Percentiles rank a stretch among this genome's conserved stretches.
These are phyloP conservation scores for Anthopleura xanthogrammica DNA, from an alignment of 92 coral and sea anemone species.

Conservation along the genomic window DNA sequence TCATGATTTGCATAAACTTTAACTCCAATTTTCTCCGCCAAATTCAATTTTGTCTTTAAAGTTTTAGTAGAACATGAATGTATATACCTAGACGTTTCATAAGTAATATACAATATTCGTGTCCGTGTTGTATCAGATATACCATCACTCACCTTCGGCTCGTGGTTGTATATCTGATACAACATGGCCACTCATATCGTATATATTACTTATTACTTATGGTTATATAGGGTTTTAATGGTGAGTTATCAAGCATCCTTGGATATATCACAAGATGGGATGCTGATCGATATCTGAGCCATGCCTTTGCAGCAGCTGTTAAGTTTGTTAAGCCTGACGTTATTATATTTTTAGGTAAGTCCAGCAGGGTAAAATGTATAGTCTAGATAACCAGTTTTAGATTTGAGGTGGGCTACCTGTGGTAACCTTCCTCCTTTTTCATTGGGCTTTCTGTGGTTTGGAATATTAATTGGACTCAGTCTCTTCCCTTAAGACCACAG, in stretches of 20 bases:
- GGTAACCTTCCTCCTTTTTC: not conserved
- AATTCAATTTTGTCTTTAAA: too few relatives aligned
- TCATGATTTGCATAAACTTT: too few relatives aligned
- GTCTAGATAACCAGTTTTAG: not conserved
- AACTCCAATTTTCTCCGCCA: too few relatives aligned
- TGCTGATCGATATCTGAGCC: conserved; percentile 64
- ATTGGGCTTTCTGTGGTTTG: not conserved
- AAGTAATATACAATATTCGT: too few relatives aligned
- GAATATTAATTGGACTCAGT: not conserved
- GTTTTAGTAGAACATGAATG: too few relatives aligned
- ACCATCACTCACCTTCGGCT: too few relatives aligned
- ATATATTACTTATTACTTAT: not conserved
- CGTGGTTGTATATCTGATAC: too few relatives aligned
- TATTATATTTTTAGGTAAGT: conserved; percentile 74
- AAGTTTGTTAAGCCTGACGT: conserved; percentile 63
- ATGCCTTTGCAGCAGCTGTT: conserved; percentile 55
- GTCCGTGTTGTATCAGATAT: too few relatives aligned
- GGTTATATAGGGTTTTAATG: conserved; percentile 62
- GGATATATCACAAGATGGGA: conserved; percentile 80
- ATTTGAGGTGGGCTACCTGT: too few relatives aligned
- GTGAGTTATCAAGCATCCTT: conserved; percentile 56
- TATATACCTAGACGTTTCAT: too few relatives aligned
- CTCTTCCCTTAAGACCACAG: not conserved
- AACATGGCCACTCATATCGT: too few relatives aligned
- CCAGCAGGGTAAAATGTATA: too few relatives aligned